Evolutionary conservation across 92 coral and sea anemone species (phyloP), one percentile per base, ranked within the genome.

Genomic region (Phenganax stokvisi): DNA sequence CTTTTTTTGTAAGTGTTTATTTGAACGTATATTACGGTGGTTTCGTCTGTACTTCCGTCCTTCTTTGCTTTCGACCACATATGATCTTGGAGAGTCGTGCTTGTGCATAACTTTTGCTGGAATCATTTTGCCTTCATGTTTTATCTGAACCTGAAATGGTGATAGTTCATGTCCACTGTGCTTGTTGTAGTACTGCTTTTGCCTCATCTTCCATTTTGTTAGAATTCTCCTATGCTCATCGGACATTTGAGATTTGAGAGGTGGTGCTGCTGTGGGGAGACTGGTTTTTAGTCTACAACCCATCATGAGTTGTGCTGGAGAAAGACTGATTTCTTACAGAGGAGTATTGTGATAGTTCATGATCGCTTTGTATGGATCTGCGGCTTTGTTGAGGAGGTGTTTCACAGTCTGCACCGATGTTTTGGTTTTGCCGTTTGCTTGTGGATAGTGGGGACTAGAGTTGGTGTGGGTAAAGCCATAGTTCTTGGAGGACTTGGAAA

Each of bases 391-490:
- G 56, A 84, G 75, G 29, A 84, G 71, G n/a, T 28, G 9, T 63
- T 83, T 53, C 20, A 83, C 79, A 37, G 80, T 83, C 62, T 83
- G 85, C 63, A 72, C 73, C 9, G 87, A 78, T 20, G 79, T 55
- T 83, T 37, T 72, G 0, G 77, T 79, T 77, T 84, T 77, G 25
- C 74, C 84, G 57, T 85, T 79, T 58, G 80, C 17, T 15, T 79
- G 84, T 13, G 79, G 67, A 67, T 85, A 85, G 51, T 81, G 69
- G 0, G 88, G 88, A 51, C 88, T 88, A 17, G 84, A 52, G 8
- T 73, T 88, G 11, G 77, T 87, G 54, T 80, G 87, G 52, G 62
- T 61, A 55, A 88, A 81, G 10, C 80, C 91, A 79, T 86, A 88
- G 30, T 82, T 77, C 47, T 68, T 11, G 53, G 88, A 82, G 56